Evolutionary conservation across 2,888 invertebrate species (phyloP), one percentile per base, ranked within the genome.

Genomic region (Ophraella communa): DNA sequence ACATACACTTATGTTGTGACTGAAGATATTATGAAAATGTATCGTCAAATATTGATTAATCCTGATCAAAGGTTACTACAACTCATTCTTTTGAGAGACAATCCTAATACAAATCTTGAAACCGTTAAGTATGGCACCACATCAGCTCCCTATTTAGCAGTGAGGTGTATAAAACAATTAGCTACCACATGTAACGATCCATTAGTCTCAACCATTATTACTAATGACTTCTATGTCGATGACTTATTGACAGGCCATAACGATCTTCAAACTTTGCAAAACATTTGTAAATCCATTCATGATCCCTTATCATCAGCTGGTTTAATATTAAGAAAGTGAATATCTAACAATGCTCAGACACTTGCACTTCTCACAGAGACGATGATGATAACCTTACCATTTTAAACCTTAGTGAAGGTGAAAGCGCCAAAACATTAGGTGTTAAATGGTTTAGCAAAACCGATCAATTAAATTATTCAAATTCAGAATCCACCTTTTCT

Each of bases 51-150:
- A n/a, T 23, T 49, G 1, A n/a, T 65, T 3, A 14, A 52, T 52
- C 30, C 45, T 21, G 57, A 42, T 3, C 47, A 58, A n/a, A 58
- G 51, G 33, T 35, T 45, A 24, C 20, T 58, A n/a, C 58, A 64
- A 53, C 53, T 11, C 10, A 60, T 64, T 33, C 3, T 64, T 7
- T 60, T 59, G 64, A 24, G 59, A 42, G 54, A 59, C 18, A 35
- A 35, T 55, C 42, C 64, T 17, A 30, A 45, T 18, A 24, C 51
- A 24, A 42, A 27, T 8, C 44, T 56, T 44, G 35, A n/a, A n/a
- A 55, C 64, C 1, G n/a, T n/a, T n/a, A n/a, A n/a, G n/a, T 65
- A 62, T 49, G 55, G 59, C 20, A 59, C 63, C 14, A 52, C 57
- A 17, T 35, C 61, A 14, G 59, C 66, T 3, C 45, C 59, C 18